Conservation (phyloP, 2,888 invertebrate species). For the Shargacucullia verbasci region DNA sequence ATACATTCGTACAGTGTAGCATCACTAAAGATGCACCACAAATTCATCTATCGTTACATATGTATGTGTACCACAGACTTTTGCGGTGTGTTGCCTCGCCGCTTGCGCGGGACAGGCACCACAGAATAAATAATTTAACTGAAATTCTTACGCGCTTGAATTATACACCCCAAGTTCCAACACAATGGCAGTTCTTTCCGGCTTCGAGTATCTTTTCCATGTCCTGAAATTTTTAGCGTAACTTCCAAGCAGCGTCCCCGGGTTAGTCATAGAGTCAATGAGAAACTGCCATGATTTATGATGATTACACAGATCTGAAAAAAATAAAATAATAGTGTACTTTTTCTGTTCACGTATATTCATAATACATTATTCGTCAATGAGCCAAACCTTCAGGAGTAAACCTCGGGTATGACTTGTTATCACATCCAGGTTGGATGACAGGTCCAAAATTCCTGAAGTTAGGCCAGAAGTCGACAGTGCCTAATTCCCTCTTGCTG, state of each 20-base stretch:
- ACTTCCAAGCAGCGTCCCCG: slow-evolving; percentile 72
- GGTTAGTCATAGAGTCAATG: slow-evolving; percentile 70
- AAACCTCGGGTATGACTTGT: slow-evolving; percentile 61
- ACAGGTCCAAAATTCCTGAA: slow-evolving; percentile 66
- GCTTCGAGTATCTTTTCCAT: slow-evolving; percentile 74
- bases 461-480: slow-evolving; percentile 84
- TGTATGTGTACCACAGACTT: too few relatives aligned
- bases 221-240: slow-evolving; percentile 71
- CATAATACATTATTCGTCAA: too few relatives aligned
- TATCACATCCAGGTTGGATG: slow-evolving; percentile 76
- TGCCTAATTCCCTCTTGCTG: slow-evolving; percentile 65
- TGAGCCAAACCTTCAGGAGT: slow-evolving; percentile 68
- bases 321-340: background rate
- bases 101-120: too few relatives aligned
- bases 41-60: too few relatives aligned
- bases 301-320: slow-evolving; percentile 81
- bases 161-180: slow-evolving; percentile 67
- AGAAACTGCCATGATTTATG: slow-evolving; percentile 76
- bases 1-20: too few relatives aligned
- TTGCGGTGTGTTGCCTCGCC: too few relatives aligned
- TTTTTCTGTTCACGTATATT: too few relatives aligned
- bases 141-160: slow-evolving; percentile 68
- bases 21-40: too few relatives aligned
- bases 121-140: too few relatives aligned
- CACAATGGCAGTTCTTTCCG: slow-evolving; percentile 63